Conservation (phyloP, 1,140 invertebrate genomes). For the Spodoptera litura region DNA sequence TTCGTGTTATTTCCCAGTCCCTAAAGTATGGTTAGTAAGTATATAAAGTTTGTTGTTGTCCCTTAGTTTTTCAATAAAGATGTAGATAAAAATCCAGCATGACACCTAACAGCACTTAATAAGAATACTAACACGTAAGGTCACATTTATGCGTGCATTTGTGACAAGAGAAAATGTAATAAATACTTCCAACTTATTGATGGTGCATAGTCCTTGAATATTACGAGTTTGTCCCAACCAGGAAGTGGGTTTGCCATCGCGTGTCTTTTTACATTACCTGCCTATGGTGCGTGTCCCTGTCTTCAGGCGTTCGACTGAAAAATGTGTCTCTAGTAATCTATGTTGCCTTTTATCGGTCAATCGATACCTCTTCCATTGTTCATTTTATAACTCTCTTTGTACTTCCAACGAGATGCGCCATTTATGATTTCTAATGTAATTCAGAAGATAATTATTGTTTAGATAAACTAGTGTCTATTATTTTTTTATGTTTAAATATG, state of each 20-base stretch:
- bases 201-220: constrained; percentile 64
- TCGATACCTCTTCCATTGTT: constrained; percentile 39
- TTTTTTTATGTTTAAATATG: no score
- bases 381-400: neutral
- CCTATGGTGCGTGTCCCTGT: constrained; percentile 60
- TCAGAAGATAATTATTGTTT: no score
- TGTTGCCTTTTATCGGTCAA: constrained; percentile 62
- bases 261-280: constrained; percentile 60
- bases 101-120: neutral
- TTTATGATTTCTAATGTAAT: neutral
- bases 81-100: no score
- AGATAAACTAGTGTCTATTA: no score
- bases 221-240: constrained; percentile 63
- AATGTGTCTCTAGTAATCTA: constrained; percentile 54
- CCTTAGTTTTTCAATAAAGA: no score
- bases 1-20: no score
- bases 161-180: constrained; percentile 11
- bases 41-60: no score
- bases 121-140: neutral
- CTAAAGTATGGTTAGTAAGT: no score
- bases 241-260: constrained; percentile 64
- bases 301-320: constrained; percentile 59
- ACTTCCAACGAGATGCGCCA: neutral
- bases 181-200: constrained; percentile 46
- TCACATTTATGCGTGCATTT: constrained; percentile 23